Conservation (phyloP, 2,888 invertebrate genomes). For the Cheilosia pagana region DNA sequence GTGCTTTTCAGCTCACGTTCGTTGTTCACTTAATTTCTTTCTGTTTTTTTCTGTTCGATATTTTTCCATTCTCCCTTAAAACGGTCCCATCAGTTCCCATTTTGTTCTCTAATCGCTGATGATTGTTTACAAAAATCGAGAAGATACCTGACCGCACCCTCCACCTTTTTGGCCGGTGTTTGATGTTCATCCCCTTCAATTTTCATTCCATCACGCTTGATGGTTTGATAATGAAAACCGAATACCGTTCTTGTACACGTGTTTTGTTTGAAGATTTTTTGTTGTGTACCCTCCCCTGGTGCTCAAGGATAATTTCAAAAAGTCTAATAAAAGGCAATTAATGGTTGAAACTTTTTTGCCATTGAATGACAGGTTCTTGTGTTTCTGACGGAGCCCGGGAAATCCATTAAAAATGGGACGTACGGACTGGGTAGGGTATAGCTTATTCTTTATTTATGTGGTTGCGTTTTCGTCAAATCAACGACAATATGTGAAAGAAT, state of each 20-base stretch:
- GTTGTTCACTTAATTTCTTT: constrained; percentile 48
- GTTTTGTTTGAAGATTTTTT: constrained; percentile 33
- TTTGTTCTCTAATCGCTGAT: constrained; percentile 58
- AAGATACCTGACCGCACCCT: constrained; percentile 42
- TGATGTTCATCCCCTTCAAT: constrained; percentile 54
- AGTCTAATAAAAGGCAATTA: constrained; percentile 48
- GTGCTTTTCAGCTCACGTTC: constrained; percentile 64
- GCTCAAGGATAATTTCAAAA: constrained; percentile 40
- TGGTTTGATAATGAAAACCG: constrained; percentile 49
- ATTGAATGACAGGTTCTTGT: constrained; percentile 43
- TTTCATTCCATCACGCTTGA: constrained; percentile 43
- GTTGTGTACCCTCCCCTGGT: background rate
- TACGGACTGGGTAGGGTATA: constrained; percentile 1
- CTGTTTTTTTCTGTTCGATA: constrained; percentile 12
- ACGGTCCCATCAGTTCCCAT: constrained; percentile 27
- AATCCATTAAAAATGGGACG: background rate
- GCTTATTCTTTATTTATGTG: constrained; percentile 5
- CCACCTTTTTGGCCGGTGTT: constrained; percentile 19
- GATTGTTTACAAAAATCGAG: constrained; percentile 61
- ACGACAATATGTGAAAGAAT: constrained; percentile 20
- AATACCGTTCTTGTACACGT: background rate
- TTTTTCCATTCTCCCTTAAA: constrained; percentile 11
- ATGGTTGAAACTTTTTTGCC: constrained; percentile 12
- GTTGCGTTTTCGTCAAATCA: constrained; percentile 12
- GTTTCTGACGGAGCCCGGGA: constrained; percentile 21